Base-by-base conservation (phyloP, 1,140 invertebrate species). In the Drosophila hydei region DNA sequence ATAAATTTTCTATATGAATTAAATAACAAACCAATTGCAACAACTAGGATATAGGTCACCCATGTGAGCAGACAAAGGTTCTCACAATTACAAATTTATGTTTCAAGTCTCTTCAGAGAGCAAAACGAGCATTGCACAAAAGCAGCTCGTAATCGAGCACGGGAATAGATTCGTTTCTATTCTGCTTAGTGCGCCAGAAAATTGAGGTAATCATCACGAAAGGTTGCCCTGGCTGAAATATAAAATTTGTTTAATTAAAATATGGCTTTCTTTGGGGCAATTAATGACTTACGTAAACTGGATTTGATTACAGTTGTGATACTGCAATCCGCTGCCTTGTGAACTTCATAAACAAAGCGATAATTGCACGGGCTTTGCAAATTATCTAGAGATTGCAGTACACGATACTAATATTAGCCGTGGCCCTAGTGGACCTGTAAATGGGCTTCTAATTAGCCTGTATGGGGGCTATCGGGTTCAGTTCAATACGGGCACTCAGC, bases 391-490 rank as follows among this genome's bases (percentile, higher is more conserved):
- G 1, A 14, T 16, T 16, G 14, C 38, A 16, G 33, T 51, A 42
- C n/a, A 7, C 9, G 48, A 19, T 52, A 61, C 52, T 64, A 48
- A 12, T 19, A 40, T 7, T 16, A 21, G 27, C 9, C 27, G 12
- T 69, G 60, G 43, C 43, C 16, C 42, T 18, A 43, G 23, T 9
- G 48, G n/a, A 36, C 9, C 62, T 12, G 36, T 33, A 43, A 58
- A 48, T 33, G 18, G 42, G 40, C 12, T 12, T 42, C 18, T 52
- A 48, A 65, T 48, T 19, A 48, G 33, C 36, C 43, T 12, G 14
- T 27, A 14, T 43, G 40, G 12, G 16, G 51, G 52, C 62, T 43
- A 65, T 59, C 21, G 12, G 23, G 14, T 11, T 11, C 36, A 52
- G 16, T 30, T 12, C 30, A 54, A 18, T 27, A 25, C 16, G 16